Base-by-base conservation (phyloP, 2,797 vertebrate genomes). In the Labroides dimidiatus region DNA sequence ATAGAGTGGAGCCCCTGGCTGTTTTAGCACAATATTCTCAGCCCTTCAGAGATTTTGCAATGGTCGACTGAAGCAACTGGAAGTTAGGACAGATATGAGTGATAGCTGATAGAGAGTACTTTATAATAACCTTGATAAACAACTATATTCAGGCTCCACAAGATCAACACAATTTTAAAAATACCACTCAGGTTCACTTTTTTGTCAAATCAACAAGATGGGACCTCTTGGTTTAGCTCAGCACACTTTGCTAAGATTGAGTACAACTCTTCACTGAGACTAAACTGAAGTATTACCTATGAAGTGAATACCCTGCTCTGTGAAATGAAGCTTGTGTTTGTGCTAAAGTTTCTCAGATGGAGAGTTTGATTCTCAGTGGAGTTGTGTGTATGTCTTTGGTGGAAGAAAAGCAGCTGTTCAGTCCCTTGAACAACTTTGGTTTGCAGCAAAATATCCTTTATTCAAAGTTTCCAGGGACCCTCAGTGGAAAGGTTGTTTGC, bases 361-460 rank as follows among this genome's bases (percentile, higher is more conserved):
- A 67, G 59, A 45, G 64, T 68, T 81, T 72, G 50, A 82, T 77
- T 63, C 70, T 75, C 76, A 0, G 68, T 62, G 55, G 72, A 78
- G 47, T 63, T 80, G 41, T 61, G 58, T 50, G 27, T 48, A 59
- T 56, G 78, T 72, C 65, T 68, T 60, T 54, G 55, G 59, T 69
- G 66, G 63, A 57, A 76, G 61, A 69, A 83, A 72, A 30, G 17
- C 84, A 89, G 82, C 75, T 87, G 80, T 84, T 87, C 67, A 67
- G 58, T 82, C 63, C 63, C 78, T 69, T 69, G 64, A 78, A 86
- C 75, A 73, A 79, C 72, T 85, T 81, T 82, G 60, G 77, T 86
- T 87, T 87, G 76, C 82, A 80, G 82, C 76, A 79, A 87, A 86
- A 79, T 80, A 80, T 85, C 57, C 71, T 79, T 81, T 74, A 75